phyloP scores from a whole-genome alignment of 2,113 vertebrate species.

The Anolis carolinensis region DNA sequence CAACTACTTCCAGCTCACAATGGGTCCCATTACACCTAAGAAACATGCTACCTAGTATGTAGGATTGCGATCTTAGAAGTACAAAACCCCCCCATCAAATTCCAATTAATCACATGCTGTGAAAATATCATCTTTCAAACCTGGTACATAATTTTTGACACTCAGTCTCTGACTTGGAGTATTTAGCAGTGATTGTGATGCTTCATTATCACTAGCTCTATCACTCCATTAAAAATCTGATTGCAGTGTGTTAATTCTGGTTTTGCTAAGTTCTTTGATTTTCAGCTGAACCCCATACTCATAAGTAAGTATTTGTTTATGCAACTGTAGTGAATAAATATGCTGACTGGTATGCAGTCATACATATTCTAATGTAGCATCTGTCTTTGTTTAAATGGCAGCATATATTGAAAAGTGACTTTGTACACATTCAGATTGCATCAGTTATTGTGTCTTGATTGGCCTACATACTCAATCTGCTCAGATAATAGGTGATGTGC shows the following conservation, averaged over 20 bases:
- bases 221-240: slow-evolving; percentile 26
- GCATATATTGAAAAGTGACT: slow-evolving; percentile 39
- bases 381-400: slow-evolving; percentile 52
- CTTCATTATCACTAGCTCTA: slow-evolving; percentile 5
- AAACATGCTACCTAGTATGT: neutral
- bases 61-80: neutral
- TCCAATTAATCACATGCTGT: neutral
- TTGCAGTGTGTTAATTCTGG: slow-evolving; percentile 26
- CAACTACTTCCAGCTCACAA: too few relatives aligned
- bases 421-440: slow-evolving; percentile 22
- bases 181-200: slow-evolving; percentile 11
- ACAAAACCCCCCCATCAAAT: neutral
- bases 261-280: slow-evolving; percentile 68
- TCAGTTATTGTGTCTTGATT: neutral
- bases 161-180: neutral
- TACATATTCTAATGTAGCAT: slow-evolving; percentile 49
- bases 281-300: slow-evolving; percentile 55
- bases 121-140: neutral
- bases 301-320: slow-evolving; percentile 67
- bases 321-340: slow-evolving; percentile 58
- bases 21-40: neutral
- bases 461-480: slow-evolving; percentile 6
- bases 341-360: slow-evolving; percentile 40
- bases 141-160: neutral
- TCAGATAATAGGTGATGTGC: slow-evolving; percentile 18